Evolutionary conservation across 2,888 invertebrate genomes (phyloP), one percentile per base, ranked within the genome.

Genomic region (Geotrupes spiniger): DNA sequence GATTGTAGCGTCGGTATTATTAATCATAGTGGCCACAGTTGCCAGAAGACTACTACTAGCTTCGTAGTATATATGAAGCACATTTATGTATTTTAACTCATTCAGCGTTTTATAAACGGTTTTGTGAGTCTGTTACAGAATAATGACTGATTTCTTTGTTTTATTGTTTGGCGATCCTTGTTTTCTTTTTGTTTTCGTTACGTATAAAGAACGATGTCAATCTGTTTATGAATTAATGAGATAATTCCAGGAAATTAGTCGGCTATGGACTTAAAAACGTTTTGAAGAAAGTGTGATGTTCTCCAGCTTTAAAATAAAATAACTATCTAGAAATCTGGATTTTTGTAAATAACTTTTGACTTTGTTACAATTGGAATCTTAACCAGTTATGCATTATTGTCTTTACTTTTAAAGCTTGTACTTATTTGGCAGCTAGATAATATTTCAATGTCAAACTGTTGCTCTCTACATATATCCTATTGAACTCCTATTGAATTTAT

Each of bases 71-170:
- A 44, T 46, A 29, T 28, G 27, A 37, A 33, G 39, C 38, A 39
- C 33, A 41, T 33, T 26, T 40, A 33, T 40, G 40, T 31, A 31
- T 25, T 38, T 36, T 43, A 36, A 41, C 41, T 46, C 46, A 33
- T 42, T 38, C 50, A 46, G 54, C 56, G 56, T 56, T 56, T 56
- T 54, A 56, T 56, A 56, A 56, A 56, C 52, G 56, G 52, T 48
- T 44, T 43, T 44, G 41, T 51, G 47, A 36, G 50, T 42, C 4
- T 40, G 12, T 8, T 8, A 26, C 6, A 6, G 21, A 21, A 3
- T 21, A 12, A 36, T 46, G 42, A 21, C 21, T 21, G 3, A 3
- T 6, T 21, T 6, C 21, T 21, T 21, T 21, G 21, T 4, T 21
- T 21, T 21, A 4, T 21, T 21, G 21, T 21, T 21, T 3, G 3